phyloP scores from a whole-genome alignment of 2,888 invertebrate species.

The Tachina fera region DNA sequence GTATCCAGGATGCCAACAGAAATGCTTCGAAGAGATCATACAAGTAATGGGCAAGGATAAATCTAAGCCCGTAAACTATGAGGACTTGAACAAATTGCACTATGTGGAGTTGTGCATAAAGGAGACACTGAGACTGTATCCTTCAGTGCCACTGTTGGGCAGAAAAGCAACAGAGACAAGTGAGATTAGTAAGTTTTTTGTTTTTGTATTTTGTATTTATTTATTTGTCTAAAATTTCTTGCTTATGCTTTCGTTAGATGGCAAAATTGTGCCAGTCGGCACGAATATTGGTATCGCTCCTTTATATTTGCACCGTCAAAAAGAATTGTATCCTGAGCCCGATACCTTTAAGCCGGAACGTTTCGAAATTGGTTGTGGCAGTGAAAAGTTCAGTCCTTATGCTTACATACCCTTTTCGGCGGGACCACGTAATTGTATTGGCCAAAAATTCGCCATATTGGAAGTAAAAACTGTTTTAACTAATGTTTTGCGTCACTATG shows the following conservation, averaged over 20 bases:
- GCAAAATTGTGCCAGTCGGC: slow-evolving; percentile 81
- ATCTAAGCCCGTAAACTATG: slow-evolving; percentile 78
- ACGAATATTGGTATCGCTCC: slow-evolving; percentile 81
- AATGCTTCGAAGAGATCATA: slow-evolving; percentile 83
- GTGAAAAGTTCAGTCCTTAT: slow-evolving; percentile 80
- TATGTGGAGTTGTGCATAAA: slow-evolving; percentile 82
- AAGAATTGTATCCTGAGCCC: slow-evolving; percentile 79
- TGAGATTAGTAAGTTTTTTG: slow-evolving; percentile 79
- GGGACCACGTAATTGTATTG: slow-evolving; percentile 82
- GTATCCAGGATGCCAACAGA: slow-evolving; percentile 83
- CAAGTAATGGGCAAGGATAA: slow-evolving; percentile 81
- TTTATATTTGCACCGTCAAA: slow-evolving; percentile 78
- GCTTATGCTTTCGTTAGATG: slow-evolving; percentile 75
- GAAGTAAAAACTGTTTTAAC: slow-evolving; percentile 81
- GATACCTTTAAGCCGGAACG: slow-evolving; percentile 81
- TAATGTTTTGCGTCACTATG: slow-evolving; percentile 80
- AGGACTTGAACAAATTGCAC: slow-evolving; percentile 78
- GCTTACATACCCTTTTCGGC: slow-evolving; percentile 82
- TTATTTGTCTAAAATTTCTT: slow-evolving; percentile 7
- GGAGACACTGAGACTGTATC: slow-evolving; percentile 81
- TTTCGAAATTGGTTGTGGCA: slow-evolving; percentile 78
- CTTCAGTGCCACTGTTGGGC: slow-evolving; percentile 81
- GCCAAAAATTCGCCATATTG: slow-evolving; percentile 82
- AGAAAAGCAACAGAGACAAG: slow-evolving; percentile 80
- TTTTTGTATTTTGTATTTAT: not conserved